Percentiles rank a stretch among this genome's conserved stretches.
These are phyloP conservation scores for Apostichopus californicus DNA, from an alignment of 35 echinoderm and acorn worm species.

Conservation along the genomic window DNA sequence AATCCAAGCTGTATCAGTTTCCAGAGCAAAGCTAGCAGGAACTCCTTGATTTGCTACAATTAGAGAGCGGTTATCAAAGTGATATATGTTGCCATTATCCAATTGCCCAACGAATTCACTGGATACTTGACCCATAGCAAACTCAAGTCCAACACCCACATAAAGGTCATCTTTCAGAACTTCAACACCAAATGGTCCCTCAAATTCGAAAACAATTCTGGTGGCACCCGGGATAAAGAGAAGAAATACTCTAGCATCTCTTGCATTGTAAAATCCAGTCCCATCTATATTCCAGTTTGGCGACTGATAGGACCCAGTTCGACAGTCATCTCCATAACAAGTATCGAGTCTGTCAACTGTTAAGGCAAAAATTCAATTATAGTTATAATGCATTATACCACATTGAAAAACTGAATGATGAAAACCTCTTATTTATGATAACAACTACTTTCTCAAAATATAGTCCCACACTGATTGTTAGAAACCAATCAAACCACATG, in stretches of 20 bases:
- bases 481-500: background rate
- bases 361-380: background rate
- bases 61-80: constrained; percentile 48
- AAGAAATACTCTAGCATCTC: constrained; percentile 42
- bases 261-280: background rate
- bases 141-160: constrained; percentile 23
- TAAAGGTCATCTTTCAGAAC: constrained; percentile 50
- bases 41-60: background rate
- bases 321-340: constrained; percentile 43
- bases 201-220: constrained; percentile 42
- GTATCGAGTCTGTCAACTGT: constrained; percentile 31
- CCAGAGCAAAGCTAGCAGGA: constrained; percentile 14
- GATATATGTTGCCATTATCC: constrained; percentile 14
- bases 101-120: background rate
- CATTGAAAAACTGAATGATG: too few relatives aligned
- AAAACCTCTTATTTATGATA: background rate
- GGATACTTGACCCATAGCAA: background rate
- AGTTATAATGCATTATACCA: too few relatives aligned
- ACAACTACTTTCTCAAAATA: background rate
- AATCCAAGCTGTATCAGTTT: constrained; percentile 71
- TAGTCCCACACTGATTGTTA: background rate
- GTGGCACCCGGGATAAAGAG: constrained; percentile 40
- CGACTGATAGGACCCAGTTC: constrained; percentile 18
- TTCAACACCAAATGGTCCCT: constrained; percentile 32
- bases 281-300: constrained; percentile 42